These are phyloP conservation scores for Tenodera sinensis DNA, from an alignment of 2,888 invertebrate species.

Conservation along the genomic window DNA sequence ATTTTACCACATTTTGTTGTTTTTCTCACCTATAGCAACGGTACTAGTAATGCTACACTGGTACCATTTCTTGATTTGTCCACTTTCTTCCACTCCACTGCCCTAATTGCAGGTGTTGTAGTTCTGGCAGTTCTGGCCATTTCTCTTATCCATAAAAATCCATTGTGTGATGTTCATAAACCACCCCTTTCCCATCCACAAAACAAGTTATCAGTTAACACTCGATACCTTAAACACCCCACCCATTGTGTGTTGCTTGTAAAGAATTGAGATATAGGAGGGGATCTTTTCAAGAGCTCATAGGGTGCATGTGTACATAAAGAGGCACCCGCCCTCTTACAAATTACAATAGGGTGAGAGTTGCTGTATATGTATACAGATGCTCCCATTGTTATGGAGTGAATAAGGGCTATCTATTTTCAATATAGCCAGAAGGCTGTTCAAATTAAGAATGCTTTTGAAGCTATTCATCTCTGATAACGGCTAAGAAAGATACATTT, in stretches of 20 bases:
- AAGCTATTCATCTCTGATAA: not conserved
- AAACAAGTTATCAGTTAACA: not conserved
- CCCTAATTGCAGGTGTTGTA: not conserved
- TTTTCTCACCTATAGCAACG: too few relatives aligned
- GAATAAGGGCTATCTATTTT: not conserved
- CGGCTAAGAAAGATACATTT: not conserved
- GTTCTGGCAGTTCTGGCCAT: not conserved
- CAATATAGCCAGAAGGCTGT: not conserved
- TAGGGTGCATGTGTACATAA: not conserved
- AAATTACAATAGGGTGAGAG: not conserved
- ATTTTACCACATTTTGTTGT: too few relatives aligned
- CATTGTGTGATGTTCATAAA: not conserved
- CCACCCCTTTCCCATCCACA: not conserved
- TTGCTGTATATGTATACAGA: not conserved
- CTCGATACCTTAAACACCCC: not conserved
- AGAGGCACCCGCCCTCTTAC: not conserved
- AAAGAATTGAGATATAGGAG: conserved; percentile 2
- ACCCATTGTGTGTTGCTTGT: not conserved
- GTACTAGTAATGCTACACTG: too few relatives aligned
- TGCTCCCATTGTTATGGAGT: not conserved
- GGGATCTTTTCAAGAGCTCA: not conserved
- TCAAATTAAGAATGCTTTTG: not conserved
- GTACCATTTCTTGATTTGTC: too few relatives aligned
- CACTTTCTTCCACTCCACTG: too few relatives aligned
- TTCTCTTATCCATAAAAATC: not conserved